A percentile compares a stretch with the other conserved stretches of the same genome.
Conservation (phyloP, 2,113 vertebrate genomes). For the Chamaea fasciata region DNA sequence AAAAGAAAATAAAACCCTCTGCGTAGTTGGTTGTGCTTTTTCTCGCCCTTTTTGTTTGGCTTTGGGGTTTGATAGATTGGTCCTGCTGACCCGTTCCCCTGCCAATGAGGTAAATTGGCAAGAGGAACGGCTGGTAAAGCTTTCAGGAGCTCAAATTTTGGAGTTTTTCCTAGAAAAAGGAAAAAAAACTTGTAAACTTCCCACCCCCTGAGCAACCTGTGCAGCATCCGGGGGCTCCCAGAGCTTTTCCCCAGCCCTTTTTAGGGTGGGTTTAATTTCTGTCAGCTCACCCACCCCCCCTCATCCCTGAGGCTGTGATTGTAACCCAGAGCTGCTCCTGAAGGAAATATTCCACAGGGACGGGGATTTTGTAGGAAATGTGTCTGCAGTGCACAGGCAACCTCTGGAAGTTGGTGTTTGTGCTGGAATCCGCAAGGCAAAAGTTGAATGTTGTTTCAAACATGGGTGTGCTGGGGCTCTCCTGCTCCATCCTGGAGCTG, state of each 20-base stretch:
- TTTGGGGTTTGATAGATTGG: background rate
- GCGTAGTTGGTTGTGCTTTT: background rate
- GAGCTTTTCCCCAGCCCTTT: background rate
- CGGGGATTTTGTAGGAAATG: background rate
- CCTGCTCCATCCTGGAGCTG: background rate
- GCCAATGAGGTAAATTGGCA: background rate
- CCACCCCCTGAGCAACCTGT: accelerated
- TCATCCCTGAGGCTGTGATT: background rate
- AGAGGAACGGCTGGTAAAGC: background rate
- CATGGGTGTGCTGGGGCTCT: background rate
- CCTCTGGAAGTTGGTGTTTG: background rate
- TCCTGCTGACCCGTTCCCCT: background rate
- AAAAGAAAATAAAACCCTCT: background rate
- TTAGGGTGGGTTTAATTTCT: background rate
- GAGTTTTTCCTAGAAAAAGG: background rate
- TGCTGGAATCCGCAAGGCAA: background rate
- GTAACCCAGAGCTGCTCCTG: accelerated
- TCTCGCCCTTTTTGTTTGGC: background rate
- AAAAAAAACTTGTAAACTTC: background rate
- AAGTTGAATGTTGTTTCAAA: background rate
- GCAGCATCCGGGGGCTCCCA: background rate
- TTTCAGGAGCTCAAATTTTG: background rate
- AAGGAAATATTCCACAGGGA: background rate
- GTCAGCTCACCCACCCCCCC: background rate
- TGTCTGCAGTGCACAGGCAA: background rate